Conservation (phyloP, 2,113 vertebrate genomes). For the Sorex fumeus region DNA sequence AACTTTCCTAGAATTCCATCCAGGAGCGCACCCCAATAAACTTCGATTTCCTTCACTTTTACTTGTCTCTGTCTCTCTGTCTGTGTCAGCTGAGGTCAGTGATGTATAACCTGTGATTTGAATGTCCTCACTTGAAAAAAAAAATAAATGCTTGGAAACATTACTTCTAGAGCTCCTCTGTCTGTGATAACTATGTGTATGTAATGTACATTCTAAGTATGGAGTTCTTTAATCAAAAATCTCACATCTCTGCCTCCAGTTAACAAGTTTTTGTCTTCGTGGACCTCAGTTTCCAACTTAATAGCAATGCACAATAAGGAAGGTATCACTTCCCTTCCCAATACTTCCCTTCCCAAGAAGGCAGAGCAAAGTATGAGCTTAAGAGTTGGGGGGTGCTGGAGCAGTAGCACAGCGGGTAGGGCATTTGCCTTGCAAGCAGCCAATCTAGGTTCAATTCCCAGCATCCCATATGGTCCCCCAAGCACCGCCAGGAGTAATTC, state of each 20-base stretch:
- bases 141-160: background rate
- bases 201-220: background rate
- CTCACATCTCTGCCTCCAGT: background rate
- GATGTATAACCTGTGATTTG: background rate
- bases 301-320: background rate
- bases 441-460: too few relatives aligned
- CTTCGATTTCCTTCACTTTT: too few relatives aligned
- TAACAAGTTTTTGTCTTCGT: conserved; percentile 10
- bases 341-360: background rate
- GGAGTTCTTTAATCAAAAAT: background rate
- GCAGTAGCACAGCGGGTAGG: too few relatives aligned
- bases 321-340: background rate
- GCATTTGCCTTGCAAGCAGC: too few relatives aligned
- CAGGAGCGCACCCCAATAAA: too few relatives aligned
- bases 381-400: too few relatives aligned
- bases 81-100: too few relatives aligned
- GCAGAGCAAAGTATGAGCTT: background rate
- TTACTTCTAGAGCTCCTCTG: background rate
- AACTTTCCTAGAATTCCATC: too few relatives aligned
- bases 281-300: background rate
- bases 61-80: too few relatives aligned
- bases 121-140: background rate
- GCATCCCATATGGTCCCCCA: too few relatives aligned
- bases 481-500: too few relatives aligned
- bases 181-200: too few relatives aligned